phyloP scores from a whole-genome alignment of 1,140 invertebrate genomes.

The Rhynchophorus ferrugineus region DNA sequence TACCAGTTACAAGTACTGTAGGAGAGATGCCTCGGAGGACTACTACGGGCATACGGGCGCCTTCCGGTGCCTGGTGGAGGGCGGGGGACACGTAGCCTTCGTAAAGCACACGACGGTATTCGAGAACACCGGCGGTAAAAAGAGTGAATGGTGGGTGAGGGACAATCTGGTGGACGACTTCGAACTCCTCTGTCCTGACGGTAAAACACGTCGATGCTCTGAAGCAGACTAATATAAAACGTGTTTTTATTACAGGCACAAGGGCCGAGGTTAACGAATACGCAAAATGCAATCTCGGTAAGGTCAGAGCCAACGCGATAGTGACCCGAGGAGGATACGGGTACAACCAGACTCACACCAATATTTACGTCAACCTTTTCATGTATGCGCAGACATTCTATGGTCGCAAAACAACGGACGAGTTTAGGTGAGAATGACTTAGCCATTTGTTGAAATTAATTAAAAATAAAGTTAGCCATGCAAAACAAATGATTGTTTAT shows the following conservation, averaged over 20 bases:
- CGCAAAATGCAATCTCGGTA: conserved; percentile 78
- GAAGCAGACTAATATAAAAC: no score
- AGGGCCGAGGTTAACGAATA: conserved; percentile 73
- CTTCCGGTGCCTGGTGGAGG: conserved; percentile 88
- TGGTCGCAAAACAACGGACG: conserved; percentile 73
- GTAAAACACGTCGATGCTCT: conserved; percentile 48
- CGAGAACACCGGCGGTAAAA: conserved; percentile 85
- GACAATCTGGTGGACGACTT: conserved; percentile 88
- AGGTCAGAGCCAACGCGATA: conserved; percentile 84
- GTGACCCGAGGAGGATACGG: conserved; percentile 70
- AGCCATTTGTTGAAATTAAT: no score
- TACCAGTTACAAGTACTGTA: conserved; percentile 72
- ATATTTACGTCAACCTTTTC: conserved; percentile 80
- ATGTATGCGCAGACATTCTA: conserved; percentile 87
- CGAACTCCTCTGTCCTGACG: conserved; percentile 89
- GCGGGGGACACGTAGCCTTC: conserved; percentile 91
- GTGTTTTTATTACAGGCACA: conserved; percentile 53
- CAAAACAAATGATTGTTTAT: no score
- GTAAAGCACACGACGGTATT: conserved; percentile 86
- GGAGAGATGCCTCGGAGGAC: conserved; percentile 76
- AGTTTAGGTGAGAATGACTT: conserved; percentile 64
- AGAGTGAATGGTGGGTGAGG: conserved; percentile 86
- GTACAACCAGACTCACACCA: conserved; percentile 72
- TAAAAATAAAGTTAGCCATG: no score
- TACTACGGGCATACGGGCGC: conserved; percentile 88